Evolutionary conservation across 1,140 invertebrate genomes (phyloP).

Genomic region (Caenorhabditis latens): DNA sequence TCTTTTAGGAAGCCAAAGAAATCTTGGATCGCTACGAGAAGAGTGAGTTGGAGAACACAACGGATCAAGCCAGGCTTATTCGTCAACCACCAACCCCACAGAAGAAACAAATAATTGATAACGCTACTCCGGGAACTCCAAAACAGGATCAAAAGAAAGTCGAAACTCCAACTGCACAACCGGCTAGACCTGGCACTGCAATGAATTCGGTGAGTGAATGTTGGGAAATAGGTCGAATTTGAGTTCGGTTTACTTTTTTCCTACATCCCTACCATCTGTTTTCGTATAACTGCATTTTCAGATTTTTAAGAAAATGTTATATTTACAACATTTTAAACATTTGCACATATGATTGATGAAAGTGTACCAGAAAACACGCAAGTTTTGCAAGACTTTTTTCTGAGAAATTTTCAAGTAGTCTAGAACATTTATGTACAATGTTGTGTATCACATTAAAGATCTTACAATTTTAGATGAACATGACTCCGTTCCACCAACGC

Average conservation of each 20-base stretch:
- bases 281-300: too few species aligned
- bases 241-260: not conserved
- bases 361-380: too few species aligned
- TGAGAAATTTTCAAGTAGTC: too few species aligned
- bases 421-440: too few species aligned
- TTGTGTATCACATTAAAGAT: too few species aligned
- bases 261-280: too few species aligned
- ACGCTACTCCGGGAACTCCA: not conserved
- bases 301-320: too few species aligned
- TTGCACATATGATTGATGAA: too few species aligned
- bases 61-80: not conserved
- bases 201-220: not conserved
- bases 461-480: conserved; percentile 11
- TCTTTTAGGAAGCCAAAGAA: conserved; percentile 41
- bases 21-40: conserved; percentile 45
- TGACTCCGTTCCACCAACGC: conserved; percentile 18
- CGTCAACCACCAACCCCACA: not conserved
- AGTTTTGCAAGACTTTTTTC: too few species aligned
- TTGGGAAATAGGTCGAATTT: too few species aligned
- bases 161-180: conserved; percentile 5
- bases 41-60: not conserved
- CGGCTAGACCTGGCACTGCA: not conserved
- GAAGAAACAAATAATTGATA: not conserved
- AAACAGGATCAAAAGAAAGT: conserved; percentile 5
- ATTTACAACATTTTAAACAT: too few species aligned